A percentile compares a stretch with the other conserved stretches of the same genome.
Evolutionary conservation across 2,888 invertebrate genomes (phyloP).

Genomic region (Brachyptera risi): DNA sequence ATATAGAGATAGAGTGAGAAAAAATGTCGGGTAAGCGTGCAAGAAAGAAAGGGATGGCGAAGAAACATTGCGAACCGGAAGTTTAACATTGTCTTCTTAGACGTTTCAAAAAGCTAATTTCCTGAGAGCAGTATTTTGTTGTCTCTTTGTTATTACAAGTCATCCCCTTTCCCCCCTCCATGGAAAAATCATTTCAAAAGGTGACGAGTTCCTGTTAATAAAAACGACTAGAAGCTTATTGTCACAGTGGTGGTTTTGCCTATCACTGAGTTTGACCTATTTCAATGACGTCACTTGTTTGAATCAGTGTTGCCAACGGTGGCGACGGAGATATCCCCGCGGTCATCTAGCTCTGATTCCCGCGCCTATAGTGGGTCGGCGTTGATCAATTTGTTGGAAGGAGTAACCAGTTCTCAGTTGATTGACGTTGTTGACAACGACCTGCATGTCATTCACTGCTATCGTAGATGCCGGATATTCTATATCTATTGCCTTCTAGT

Average conservation of each 20-base stretch:
- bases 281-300: background rate
- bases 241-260: background rate
- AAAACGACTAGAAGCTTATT: background rate
- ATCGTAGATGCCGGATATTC: too few species aligned
- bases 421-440: background rate
- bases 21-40: too few species aligned
- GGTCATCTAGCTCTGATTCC: conserved; percentile 8
- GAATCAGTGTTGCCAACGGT: background rate
- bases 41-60: background rate
- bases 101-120: conserved; percentile 22
- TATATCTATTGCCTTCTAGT: background rate
- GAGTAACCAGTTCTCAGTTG: background rate
- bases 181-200: background rate
- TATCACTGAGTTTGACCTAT: conserved; percentile 12
- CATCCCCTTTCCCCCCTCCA: too few species aligned
- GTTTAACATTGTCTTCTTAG: conserved; percentile 22
- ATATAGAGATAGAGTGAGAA: too few species aligned
- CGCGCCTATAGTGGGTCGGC: too few species aligned
- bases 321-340: conserved; percentile 8
- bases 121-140: conserved; percentile 23
- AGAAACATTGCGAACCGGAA: conserved; percentile 15
- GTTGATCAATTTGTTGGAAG: background rate
- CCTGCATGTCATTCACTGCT: background rate
- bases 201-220: background rate
- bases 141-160: background rate